Conservation (phyloP, 2,888 invertebrate genomes). For the Amphiduros pacificus region DNA sequence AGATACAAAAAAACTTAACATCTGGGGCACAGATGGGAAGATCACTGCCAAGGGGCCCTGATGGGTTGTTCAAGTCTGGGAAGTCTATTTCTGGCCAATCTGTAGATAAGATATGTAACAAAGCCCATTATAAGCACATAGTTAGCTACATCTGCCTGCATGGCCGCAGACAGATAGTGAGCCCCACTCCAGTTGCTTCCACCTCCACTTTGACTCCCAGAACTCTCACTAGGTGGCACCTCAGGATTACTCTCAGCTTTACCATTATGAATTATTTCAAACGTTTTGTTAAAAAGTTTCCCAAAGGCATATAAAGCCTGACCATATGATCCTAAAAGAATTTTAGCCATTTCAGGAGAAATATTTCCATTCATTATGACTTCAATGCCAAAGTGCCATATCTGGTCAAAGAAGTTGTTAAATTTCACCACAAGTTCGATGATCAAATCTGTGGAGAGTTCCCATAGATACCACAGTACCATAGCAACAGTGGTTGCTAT, state of each 20-base stretch:
- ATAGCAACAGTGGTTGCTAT: constrained; percentile 14
- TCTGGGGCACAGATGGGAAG: no score
- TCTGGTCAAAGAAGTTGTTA: constrained; percentile 6
- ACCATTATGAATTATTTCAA: background rate
- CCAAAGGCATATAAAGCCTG: constrained; percentile 12
- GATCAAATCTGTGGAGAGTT: constrained; percentile 13
- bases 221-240: background rate
- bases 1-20: no score
- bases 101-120: constrained; percentile 12
- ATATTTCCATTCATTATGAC: constrained; percentile 7
- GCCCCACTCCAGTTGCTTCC: background rate
- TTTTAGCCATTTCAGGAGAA: constrained; percentile 10
- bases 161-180: constrained; percentile 9
- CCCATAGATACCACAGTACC: constrained; percentile 17
- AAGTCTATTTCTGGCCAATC: constrained; percentile 11
- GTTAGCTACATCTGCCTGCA: constrained; percentile 16
- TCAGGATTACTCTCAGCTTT: background rate
- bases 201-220: background rate
- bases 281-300: constrained; percentile 7
- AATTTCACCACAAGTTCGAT: constrained; percentile 8
- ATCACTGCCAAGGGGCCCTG: no score
- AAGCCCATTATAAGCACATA: constrained; percentile 13
- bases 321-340: constrained; percentile 8
- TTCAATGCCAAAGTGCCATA: constrained; percentile 8
- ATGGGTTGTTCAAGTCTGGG: constrained; percentile 1